Evolutionary conservation across 64 coral and sea anemone genomes (phyloP), one percentile per base, ranked within the genome.

Genomic region (Stylophora pistillata): DNA sequence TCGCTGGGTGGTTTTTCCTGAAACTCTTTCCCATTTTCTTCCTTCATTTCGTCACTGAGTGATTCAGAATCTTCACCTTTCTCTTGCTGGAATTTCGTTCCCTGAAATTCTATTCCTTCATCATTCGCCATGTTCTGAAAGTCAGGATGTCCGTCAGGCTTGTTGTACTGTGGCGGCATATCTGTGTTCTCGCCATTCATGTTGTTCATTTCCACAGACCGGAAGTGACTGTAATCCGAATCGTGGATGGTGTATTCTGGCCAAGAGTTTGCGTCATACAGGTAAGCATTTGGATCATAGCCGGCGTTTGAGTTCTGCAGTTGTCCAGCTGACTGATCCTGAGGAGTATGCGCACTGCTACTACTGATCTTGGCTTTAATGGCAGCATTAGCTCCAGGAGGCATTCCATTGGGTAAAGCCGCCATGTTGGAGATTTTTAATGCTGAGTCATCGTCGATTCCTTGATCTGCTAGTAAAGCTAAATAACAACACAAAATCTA

Each of bases 181-280:
- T 84, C 80, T 18, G 80, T 84, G 20, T 84, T 84, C 23, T 84
- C 80, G 1, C 80, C 80, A 25, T 84, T 84, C 60, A 84, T 69
- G 61, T 84, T 84, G 80, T 25, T 84, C 80, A 84, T 84, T 27
- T 84, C 80, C 17, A 84, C 80, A 10, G 61, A n/a, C 21, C 65
- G 80, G 34, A 84, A 84, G 59, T 78, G 86, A 31, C 47, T 96
- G 76, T 93, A 96, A 55, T 93, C 95, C 0, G 95, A 96, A 33
- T 96, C 95, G 30, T 96, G 92, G 14, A 96, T 96, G 31, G 80
- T 90, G 81, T 96, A 96, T 25, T 96, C 95, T 11, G 95, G 95
- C 95, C 95, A 96, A 26, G 91, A 93, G 74, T 92, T 93, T 17
- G 88, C 87, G 53, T 96, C 95, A 37, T 92, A 78, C 0, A 96